These are phyloP conservation scores for Ophioninae sp. DNA, from an alignment of 2,888 invertebrate species.

Conservation along the genomic window DNA sequence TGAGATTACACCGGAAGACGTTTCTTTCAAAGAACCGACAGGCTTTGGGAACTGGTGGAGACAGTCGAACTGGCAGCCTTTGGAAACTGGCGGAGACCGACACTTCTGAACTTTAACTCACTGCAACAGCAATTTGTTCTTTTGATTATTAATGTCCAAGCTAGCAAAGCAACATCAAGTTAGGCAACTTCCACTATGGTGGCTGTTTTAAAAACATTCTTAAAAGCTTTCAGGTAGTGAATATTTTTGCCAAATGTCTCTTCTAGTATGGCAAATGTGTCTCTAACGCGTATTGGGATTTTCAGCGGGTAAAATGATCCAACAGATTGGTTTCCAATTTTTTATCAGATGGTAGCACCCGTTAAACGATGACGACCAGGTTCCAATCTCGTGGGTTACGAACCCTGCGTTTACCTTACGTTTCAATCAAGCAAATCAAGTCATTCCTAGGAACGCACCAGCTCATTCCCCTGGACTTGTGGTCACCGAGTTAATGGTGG, in stretches of 20 bases:
- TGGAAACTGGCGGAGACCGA: not conserved
- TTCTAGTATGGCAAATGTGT: too few species aligned
- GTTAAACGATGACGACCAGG: not conserved
- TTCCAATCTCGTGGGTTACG: not conserved
- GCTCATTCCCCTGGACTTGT: not conserved
- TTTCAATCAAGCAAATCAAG: not conserved
- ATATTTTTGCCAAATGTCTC: not conserved
- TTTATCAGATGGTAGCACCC: not conserved
- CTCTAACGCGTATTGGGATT: too few species aligned
- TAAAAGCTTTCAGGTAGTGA: not conserved
- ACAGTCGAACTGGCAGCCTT: not conserved
- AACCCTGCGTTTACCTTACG: not conserved
- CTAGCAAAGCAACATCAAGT: not conserved
- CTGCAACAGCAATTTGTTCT: not conserved
- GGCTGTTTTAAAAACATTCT: not conserved
- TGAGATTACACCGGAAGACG: not conserved
- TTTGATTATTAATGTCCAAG: constrained; percentile 4
- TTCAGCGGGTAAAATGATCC: not conserved
- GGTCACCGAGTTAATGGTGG: not conserved
- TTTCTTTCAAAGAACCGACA: constrained; percentile 1
- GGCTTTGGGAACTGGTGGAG: not conserved
- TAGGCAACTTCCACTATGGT: not conserved
- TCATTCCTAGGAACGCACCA: not conserved
- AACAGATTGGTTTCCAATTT: not conserved
- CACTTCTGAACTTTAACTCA: not conserved